Conservation (phyloP, 2,888 invertebrate species). For the Caenorhabditis sp. region DNA sequence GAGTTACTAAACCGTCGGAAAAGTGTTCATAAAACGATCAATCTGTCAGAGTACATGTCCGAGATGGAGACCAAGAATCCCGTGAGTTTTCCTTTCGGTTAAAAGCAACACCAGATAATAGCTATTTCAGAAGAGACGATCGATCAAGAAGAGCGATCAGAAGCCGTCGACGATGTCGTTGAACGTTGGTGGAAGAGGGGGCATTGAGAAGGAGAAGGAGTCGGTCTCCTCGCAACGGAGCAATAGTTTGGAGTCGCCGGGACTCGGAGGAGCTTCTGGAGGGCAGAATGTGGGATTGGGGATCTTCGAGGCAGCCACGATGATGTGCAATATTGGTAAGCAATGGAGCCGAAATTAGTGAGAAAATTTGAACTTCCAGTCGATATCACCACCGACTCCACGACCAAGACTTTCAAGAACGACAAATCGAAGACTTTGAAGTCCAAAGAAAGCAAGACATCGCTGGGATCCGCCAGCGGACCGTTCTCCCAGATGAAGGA, state of each 20-base stretch:
- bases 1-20: slow-evolving; percentile 39
- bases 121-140: slow-evolving; percentile 50
- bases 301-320: slow-evolving; percentile 55
- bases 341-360: no score
- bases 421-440: slow-evolving; percentile 47
- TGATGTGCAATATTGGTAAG: slow-evolving; percentile 61
- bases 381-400: slow-evolving; percentile 60
- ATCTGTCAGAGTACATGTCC: slow-evolving; percentile 59
- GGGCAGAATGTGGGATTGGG: slow-evolving; percentile 38
- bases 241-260: slow-evolving; percentile 51
- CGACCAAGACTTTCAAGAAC: slow-evolving; percentile 32
- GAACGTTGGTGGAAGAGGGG: slow-evolving; percentile 22
- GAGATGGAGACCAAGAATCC: slow-evolving; percentile 46
- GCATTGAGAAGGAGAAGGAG: slow-evolving; percentile 22
- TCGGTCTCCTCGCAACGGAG: slow-evolving; percentile 45
- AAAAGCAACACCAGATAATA: no score
- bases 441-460: slow-evolving; percentile 56
- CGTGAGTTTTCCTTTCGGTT: slow-evolving; percentile 40
- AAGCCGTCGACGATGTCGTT: slow-evolving; percentile 56
- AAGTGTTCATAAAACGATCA: slow-evolving; percentile 48
- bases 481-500: slow-evolving; percentile 61
- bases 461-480: slow-evolving; percentile 42
- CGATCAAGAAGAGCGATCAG: slow-evolving; percentile 53
- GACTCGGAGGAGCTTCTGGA: not conserved
- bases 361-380: slow-evolving; percentile 32